Base-by-base conservation (phyloP, 1,140 invertebrate species). In the Phortica variegata region DNA sequence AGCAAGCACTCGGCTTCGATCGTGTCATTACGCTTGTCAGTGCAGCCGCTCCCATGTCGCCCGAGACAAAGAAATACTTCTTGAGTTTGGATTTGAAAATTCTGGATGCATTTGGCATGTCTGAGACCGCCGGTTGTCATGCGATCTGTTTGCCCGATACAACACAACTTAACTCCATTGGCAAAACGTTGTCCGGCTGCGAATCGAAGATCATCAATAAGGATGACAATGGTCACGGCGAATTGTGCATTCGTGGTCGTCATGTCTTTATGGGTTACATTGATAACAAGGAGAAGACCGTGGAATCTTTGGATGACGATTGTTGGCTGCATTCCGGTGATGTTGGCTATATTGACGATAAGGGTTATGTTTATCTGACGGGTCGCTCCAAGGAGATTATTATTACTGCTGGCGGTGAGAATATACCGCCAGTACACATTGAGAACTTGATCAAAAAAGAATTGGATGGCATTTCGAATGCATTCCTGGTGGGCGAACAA, bases 331-430 rank as follows among this genome's bases (percentile, higher is more conserved):
- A 88, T 58, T 87, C 87, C 4, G 92, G 92, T 5, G 92, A 96
- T 74, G 73, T 94, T 23, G 92, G 91, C 16, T 83, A 79, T 59
- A 75, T 88, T 4, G 90, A 94, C 69, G 79, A 81, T 20, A 82
- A 88, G 59, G 87, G 86, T 15, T 87, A 85, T 60, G 71, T 95
- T 1, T 88, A 84, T 46, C 87, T 95, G 41, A 95, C 92, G n/a
- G 91, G 91, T 29, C 84, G 90, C 61, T 84, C 88, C 48, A 92
- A 91, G 83, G 91, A 95, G 76, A 66, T 96, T 3, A 82, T 97
- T 13, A 95, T 95, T 43, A 97, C 93, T 6, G 91, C 92, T 41
- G 93, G 93, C 18, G 93, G 93, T 34, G 93, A 97, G 80, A 97
- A 97, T 75, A 82, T 96, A 45, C 84, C 93, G 19, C 92, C 94